Conservation (phyloP, 2,888 invertebrate genomes). For the Eueremaeus valkanovi region DNA sequence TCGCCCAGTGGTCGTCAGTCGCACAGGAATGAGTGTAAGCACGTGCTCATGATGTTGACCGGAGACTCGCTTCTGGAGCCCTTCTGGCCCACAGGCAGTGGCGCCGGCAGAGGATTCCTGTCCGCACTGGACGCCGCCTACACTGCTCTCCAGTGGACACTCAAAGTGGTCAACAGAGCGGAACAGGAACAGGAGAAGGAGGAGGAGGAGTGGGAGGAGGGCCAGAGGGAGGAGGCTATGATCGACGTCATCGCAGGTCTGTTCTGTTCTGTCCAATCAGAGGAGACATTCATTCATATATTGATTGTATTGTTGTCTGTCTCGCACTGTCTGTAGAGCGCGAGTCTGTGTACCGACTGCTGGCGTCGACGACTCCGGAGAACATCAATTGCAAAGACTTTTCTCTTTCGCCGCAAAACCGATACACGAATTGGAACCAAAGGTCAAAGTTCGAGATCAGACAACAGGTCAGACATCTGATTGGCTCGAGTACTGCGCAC, state of each 20-base stretch:
- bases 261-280: too few relatives aligned
- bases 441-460: constrained; percentile 27
- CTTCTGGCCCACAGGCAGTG: constrained; percentile 99
- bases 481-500: too few relatives aligned
- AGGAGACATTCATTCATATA: too few relatives aligned
- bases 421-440: constrained; percentile 56
- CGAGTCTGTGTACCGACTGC: constrained; percentile 82
- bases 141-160: constrained; percentile 82
- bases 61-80: constrained; percentile 90
- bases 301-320: too few relatives aligned
- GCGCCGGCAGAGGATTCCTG: constrained; percentile 93
- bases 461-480: constrained; percentile 24
- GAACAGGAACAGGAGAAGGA: too few relatives aligned
- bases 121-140: constrained; percentile 94
- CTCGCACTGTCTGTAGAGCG: too few relatives aligned
- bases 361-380: constrained; percentile 94
- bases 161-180: constrained; percentile 18
- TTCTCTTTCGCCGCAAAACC: constrained; percentile 50
- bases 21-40: constrained; percentile 37
- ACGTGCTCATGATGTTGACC: constrained; percentile 63
- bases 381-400: constrained; percentile 78
- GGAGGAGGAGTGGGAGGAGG: neutral
- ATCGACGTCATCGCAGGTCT: constrained; percentile 68
- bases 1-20: too few relatives aligned
- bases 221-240: constrained; percentile 23